These are phyloP conservation scores for Otocyon megalotis DNA, from an alignment of 2,113 vertebrate species.

Conservation along the genomic window DNA sequence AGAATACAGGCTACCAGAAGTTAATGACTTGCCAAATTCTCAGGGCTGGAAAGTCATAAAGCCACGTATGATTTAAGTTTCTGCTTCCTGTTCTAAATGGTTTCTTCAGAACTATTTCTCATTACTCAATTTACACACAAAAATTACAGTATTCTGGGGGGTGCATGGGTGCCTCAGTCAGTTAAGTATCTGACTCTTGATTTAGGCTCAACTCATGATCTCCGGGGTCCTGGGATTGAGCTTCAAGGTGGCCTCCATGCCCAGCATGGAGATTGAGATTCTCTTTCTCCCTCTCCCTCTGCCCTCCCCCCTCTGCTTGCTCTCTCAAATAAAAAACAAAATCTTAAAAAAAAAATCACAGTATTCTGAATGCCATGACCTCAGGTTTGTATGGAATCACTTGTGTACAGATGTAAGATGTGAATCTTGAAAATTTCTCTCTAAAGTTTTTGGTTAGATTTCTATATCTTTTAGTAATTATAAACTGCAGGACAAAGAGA, in stretches of 20 bases:
- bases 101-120: conserved; percentile 38
- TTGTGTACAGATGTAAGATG: not conserved
- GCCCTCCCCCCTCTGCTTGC: not conserved
- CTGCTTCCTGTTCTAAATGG: conserved; percentile 14
- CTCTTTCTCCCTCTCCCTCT: not conserved
- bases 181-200: not conserved
- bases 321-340: not conserved
- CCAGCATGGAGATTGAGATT: not conserved
- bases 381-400: not conserved
- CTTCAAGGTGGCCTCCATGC: not conserved
- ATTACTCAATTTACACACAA: not conserved
- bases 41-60: not conserved
- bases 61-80: not conserved
- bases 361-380: not conserved
- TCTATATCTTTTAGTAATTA: conserved; percentile 26
- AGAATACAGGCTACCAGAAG: not conserved
- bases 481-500: not conserved
- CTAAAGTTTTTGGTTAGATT: not conserved
- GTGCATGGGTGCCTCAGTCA: not conserved
- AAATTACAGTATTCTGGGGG: not conserved
- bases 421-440: conserved; percentile 21
- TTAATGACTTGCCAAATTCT: conserved; percentile 24
- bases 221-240: not conserved
- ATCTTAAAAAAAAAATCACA: not conserved
- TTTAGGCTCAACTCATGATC: not conserved